phyloP scores from a whole-genome alignment of 2,888 invertebrate genomes.

The Anoncus sp. region DNA sequence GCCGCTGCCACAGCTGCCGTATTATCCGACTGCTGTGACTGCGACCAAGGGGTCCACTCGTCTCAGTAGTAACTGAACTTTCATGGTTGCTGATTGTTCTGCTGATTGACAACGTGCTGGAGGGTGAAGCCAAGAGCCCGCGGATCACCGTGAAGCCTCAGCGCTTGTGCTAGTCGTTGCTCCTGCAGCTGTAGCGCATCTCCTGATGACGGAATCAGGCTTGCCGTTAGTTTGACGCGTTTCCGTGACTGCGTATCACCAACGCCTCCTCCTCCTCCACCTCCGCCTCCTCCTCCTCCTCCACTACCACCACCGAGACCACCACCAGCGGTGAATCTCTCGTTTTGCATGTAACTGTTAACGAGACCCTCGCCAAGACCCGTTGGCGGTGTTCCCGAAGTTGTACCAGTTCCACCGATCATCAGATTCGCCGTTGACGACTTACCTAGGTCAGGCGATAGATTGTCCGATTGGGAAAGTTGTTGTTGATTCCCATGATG shows the following conservation, averaged over 20 bases:
- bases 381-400: slow-evolving; percentile 62
- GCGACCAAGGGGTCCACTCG: slow-evolving; percentile 83
- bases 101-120: slow-evolving; percentile 85
- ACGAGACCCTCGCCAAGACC: slow-evolving; percentile 63
- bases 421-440: slow-evolving; percentile 65
- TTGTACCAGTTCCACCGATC: slow-evolving; percentile 61
- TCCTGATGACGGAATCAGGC: slow-evolving; percentile 75
- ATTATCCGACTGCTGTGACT: slow-evolving; percentile 67
- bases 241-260: slow-evolving; percentile 65
- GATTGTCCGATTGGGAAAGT: slow-evolving; percentile 80
- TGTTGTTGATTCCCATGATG: slow-evolving; percentile 82
- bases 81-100: slow-evolving; percentile 87
- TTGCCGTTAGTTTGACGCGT: slow-evolving; percentile 69
- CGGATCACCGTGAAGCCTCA: slow-evolving; percentile 92
- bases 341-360: slow-evolving; percentile 65
- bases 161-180: slow-evolving; percentile 92
- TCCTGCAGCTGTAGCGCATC: slow-evolving; percentile 87
- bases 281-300: slow-evolving; percentile 42
- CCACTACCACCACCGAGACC: slow-evolving; percentile 57
- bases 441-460: slow-evolving; percentile 81
- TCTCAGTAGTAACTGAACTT: slow-evolving; percentile 92
- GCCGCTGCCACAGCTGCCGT: slow-evolving; percentile 69
- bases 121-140: slow-evolving; percentile 91
- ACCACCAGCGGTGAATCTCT: slow-evolving; percentile 61
- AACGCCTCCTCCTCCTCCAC: slow-evolving; percentile 49